Evolutionary conservation across 2,888 invertebrate species (phyloP).

Genomic region (Meiosimyza decipiens): DNA sequence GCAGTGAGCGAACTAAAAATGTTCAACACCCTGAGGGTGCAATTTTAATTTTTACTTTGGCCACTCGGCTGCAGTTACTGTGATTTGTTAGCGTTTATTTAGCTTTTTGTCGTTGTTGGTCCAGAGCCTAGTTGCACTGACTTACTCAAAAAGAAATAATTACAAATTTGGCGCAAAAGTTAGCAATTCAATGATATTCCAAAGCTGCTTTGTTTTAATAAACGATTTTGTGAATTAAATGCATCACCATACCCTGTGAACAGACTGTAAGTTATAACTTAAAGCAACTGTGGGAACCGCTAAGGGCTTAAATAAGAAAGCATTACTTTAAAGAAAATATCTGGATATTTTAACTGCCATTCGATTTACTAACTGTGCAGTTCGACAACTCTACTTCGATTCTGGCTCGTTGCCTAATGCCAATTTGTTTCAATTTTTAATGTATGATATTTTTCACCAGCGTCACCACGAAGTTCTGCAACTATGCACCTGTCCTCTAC

Average conservation of each 20-base stretch:
- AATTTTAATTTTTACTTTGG: constrained; percentile 58
- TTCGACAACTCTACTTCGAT: too few species aligned
- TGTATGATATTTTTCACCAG: too few species aligned
- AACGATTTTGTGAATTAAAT: constrained; percentile 15
- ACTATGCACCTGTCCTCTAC: too few species aligned
- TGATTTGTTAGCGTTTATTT: constrained; percentile 20
- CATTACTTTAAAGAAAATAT: too few species aligned
- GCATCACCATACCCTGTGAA: constrained; percentile 6
- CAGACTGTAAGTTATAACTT: background rate
- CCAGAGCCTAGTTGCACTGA: constrained; percentile 3
- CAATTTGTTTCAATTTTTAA: too few species aligned
- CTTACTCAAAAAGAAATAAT: constrained; percentile 6
- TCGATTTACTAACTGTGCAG: too few species aligned
- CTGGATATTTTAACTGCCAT: too few species aligned
- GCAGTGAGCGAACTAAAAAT: too few species aligned
- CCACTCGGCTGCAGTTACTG: constrained; percentile 5
- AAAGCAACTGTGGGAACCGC: background rate
- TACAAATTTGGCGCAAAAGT: constrained; percentile 24
- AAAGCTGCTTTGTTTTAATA: background rate
- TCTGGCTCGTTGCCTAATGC: too few species aligned
- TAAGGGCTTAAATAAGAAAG: too few species aligned
- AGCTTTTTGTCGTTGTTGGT: constrained; percentile 17
- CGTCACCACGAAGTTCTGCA: too few species aligned
- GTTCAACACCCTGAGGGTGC: constrained; percentile 56
- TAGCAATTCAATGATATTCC: constrained; percentile 21